Conservation (phyloP, 1,140 invertebrate species). For the Adelges cooleyi region DNA sequence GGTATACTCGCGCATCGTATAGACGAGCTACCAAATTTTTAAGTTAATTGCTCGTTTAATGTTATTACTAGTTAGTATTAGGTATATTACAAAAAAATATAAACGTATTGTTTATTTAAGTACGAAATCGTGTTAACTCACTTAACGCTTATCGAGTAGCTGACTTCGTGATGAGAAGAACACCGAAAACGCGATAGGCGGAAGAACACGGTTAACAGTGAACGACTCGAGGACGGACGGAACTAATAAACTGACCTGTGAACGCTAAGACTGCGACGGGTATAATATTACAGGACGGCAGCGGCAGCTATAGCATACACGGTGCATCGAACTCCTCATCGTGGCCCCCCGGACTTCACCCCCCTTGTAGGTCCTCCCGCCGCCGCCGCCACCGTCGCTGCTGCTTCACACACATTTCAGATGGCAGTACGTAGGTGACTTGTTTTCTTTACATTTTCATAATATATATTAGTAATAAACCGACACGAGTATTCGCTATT, state of each 20-base stretch:
- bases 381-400: not conserved
- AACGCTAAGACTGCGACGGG: constrained; percentile 11
- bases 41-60: not conserved
- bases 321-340: constrained; percentile 21
- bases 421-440: not conserved
- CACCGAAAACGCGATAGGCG: not conserved
- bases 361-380: no score
- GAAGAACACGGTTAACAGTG: not conserved
- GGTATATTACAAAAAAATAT: no score
- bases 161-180: constrained; percentile 1
- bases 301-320: not conserved
- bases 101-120: no score
- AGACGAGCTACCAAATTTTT: no score
- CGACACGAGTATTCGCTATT: no score
- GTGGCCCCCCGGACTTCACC: no score
- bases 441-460: constrained; percentile 8
- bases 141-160: not conserved
- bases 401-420: no score
- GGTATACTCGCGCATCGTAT: no score
- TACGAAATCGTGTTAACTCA: constrained; percentile 10
- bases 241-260: constrained; percentile 17
- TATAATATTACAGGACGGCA: not conserved
- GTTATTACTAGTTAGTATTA: not conserved
- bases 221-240: not conserved
- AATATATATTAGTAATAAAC: no score